Evolutionary conservation across 2,113 vertebrate genomes (phyloP), one percentile per base, ranked within the genome.

Genomic region (Cygnus atratus): DNA sequence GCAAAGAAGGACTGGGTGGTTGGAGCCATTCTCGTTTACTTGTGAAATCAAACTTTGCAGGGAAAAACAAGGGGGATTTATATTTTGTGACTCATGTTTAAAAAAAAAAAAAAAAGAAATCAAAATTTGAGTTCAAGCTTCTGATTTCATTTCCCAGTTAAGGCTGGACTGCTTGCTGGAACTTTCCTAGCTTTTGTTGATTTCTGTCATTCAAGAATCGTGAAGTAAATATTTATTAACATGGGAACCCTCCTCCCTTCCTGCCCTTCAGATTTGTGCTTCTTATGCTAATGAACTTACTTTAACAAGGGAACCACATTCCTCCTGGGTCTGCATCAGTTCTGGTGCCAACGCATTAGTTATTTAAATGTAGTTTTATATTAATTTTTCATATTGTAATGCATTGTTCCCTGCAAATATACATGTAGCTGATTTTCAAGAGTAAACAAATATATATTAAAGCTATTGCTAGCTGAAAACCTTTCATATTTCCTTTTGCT

Each of bases 221-320:
- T 62, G 89, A 93, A 96, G 87, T 92, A 95, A 96, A 95, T 96
- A 96, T 96, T 96, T 97, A 96, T 96, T 95, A 96, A 91, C 89
- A 94, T 95, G 95, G 94, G 93, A 96, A 76, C 73, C 7, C 68
- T 95, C 85, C 73, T 96, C 90, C 68, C 80, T 90, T 92, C 84
- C 83, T 96, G 88, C 92, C 77, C 88, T 93, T 96, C 92, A 54
- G 88, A 75, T 95, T 96, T 94, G 71, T 96, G 95, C 92, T 93
- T 96, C 93, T 90, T 94, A 95, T 95, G 91, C 73, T 96, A 96
- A 96, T 92, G 62, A 94, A 90, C 87, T 76, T 81, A 88, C 78
- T 96, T 92, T 96, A 95, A 94, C 87, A 96, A 93, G 93, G 93
- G 87, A 94, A 89, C 71, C 71, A 91, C 55, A 95, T 96, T 94